phyloP scores from a whole-genome alignment of 2,113 vertebrate species.

The Sclerurus mexicanus region DNA sequence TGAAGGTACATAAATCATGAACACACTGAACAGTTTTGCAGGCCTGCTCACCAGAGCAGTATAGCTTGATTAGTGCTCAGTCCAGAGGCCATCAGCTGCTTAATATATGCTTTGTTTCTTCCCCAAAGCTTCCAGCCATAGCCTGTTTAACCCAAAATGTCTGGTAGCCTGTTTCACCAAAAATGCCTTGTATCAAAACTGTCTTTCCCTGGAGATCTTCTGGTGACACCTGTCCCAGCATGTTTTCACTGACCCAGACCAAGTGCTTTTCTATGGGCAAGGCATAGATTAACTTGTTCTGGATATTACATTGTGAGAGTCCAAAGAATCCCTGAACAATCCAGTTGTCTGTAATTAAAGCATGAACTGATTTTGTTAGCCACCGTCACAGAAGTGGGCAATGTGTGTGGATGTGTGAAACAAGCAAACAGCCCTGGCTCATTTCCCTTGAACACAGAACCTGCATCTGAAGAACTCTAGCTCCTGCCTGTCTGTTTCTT shows the following conservation, averaged over 20 bases:
- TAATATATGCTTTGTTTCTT: background rate
- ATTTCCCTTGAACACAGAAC: background rate
- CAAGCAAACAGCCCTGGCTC: background rate
- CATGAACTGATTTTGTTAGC: background rate
- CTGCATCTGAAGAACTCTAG: background rate
- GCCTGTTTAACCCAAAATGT: background rate
- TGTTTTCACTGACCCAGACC: background rate
- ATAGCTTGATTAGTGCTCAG: background rate
- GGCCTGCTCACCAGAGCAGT: background rate
- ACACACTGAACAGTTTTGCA: background rate
- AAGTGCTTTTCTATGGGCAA: background rate
- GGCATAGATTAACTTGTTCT: background rate
- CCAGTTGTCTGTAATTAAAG: background rate
- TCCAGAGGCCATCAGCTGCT: background rate
- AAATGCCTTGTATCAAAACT: background rate
- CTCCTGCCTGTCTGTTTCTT: background rate
- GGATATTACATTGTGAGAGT: background rate
- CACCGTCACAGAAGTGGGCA: background rate
- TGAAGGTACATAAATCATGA: background rate
- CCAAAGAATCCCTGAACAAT: background rate
- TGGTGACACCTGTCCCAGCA: background rate
- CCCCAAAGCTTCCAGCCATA: background rate
- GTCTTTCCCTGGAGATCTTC: background rate
- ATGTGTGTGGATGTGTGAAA: background rate
- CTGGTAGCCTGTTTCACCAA: background rate